Evolutionary conservation across 2,888 invertebrate species (phyloP), one percentile per base, ranked within the genome.

Genomic region (Acrocera orbiculus): DNA sequence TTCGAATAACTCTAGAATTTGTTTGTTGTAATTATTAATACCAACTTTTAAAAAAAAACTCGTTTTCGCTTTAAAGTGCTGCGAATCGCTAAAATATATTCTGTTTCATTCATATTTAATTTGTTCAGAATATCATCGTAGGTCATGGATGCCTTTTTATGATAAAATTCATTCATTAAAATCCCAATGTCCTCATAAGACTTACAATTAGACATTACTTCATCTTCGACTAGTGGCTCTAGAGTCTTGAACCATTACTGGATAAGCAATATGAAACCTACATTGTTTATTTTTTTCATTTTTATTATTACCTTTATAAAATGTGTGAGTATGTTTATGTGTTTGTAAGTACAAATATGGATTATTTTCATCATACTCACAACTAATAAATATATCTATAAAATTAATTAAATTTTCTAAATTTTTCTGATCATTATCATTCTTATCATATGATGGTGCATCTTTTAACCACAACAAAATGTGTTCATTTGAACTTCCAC

Each of bases 1-100:
- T 36, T 44, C 44, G 32, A 44, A 46, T 31, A 47, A 38, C 25
- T 44, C 24, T 27, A 45, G 27, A 19, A 45, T 44, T 17, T 40
- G 38, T 29, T 32, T 41, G 31, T 45, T 46, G 27, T 44, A 46
- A 8, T 38, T 20, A 38, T 46, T 46, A 7, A 46, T 40, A 9
- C 31, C 23, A 1, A 46, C 43, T 40, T 41, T 39, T 9, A 31
- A 29, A 45, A 32, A 33, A 45, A 44, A 11, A 45, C 30, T 22
- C 30, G 39, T 11, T 11, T 15, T 34, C 30, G 20, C 25, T 42
- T 40, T 14, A 44, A 31, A 17, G 35, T 30, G 27, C 36, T 27
- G 5, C 11, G 9, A 26, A 37, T 44, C 42, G n/a, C 43, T 33
- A 3, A 34, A 14, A 24, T 44, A n/a, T n/a, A n/a, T n/a, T n/a